Conservation (phyloP, 2,888 invertebrate species). For the Trilocha varians region DNA sequence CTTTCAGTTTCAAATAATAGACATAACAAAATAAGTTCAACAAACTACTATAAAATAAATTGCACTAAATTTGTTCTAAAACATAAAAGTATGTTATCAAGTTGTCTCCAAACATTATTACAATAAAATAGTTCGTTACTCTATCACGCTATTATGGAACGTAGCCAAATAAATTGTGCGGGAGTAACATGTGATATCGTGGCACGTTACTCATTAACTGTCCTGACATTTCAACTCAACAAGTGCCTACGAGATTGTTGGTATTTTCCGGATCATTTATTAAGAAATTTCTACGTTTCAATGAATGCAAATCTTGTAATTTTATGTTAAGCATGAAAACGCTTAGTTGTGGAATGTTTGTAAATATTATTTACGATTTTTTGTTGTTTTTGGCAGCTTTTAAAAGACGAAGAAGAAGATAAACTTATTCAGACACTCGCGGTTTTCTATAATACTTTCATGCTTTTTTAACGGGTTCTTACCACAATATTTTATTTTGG, state of each 20-base stretch:
- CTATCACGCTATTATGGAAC: constrained; percentile 22
- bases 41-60: background rate
- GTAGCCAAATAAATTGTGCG: constrained; percentile 22
- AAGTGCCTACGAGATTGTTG: constrained; percentile 1
- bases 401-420: too few species aligned
- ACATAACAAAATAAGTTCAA: background rate
- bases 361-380: too few species aligned
- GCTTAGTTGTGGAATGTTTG: background rate
- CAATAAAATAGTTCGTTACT: constrained; percentile 18
- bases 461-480: too few species aligned
- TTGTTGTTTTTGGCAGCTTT: too few species aligned
- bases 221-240: constrained; percentile 19
- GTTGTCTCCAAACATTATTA: constrained; percentile 2
- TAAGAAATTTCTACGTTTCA: background rate
- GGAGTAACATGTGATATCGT: constrained; percentile 17
- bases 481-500: too few species aligned
- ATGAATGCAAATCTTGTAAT: background rate
- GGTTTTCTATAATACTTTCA: too few species aligned
- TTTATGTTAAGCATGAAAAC: background rate
- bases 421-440: too few species aligned
- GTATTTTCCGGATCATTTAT: background rate
- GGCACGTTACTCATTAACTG: constrained; percentile 23
- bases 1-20: too few species aligned
- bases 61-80: background rate
- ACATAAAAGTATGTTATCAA: background rate